Conservation (phyloP, 2,888 invertebrate genomes). For the Brachyopa scutellaris region DNA sequence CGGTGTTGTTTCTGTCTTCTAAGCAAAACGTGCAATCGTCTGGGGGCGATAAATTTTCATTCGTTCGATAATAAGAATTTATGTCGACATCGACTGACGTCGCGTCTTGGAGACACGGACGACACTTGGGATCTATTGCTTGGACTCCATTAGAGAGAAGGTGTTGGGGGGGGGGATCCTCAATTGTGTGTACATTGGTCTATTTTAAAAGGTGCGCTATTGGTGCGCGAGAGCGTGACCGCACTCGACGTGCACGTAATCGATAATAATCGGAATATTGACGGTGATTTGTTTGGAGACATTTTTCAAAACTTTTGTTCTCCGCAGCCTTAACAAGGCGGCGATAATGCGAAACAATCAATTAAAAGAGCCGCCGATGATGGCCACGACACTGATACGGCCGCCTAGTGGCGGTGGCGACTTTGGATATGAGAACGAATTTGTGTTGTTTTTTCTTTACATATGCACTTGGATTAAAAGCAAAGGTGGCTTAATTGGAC, state of each 20-base stretch:
- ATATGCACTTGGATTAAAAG: constrained; percentile 45
- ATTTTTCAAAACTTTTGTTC: constrained; percentile 67
- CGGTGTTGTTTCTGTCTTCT: constrained; percentile 55
- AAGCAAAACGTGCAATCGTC: constrained; percentile 63
- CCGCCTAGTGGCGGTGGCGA: background rate
- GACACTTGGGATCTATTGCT: constrained; percentile 70
- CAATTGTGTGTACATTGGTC: constrained; percentile 56
- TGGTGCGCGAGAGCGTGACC: constrained; percentile 65
- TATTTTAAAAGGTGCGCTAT: constrained; percentile 73
- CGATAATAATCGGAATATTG: constrained; percentile 70
- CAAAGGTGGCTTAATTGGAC: constrained; percentile 48
- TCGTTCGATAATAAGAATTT: constrained; percentile 72
- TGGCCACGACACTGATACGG: constrained; percentile 57
- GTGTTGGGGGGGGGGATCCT: background rate
- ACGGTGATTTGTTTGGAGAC: constrained; percentile 70
- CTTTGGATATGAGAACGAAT: constrained; percentile 36
- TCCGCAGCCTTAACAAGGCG: constrained; percentile 54
- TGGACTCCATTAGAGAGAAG: constrained; percentile 10
- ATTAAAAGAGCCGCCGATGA: constrained; percentile 65
- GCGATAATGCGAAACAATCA: constrained; percentile 69
- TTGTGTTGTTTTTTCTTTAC: constrained; percentile 16
- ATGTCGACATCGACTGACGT: constrained; percentile 72
- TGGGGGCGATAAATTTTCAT: constrained; percentile 72
- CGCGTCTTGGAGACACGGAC: constrained; percentile 65
- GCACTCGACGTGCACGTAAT: constrained; percentile 62